Conservation (phyloP, 2,113 vertebrate species). For the Echinops telfairi region DNA sequence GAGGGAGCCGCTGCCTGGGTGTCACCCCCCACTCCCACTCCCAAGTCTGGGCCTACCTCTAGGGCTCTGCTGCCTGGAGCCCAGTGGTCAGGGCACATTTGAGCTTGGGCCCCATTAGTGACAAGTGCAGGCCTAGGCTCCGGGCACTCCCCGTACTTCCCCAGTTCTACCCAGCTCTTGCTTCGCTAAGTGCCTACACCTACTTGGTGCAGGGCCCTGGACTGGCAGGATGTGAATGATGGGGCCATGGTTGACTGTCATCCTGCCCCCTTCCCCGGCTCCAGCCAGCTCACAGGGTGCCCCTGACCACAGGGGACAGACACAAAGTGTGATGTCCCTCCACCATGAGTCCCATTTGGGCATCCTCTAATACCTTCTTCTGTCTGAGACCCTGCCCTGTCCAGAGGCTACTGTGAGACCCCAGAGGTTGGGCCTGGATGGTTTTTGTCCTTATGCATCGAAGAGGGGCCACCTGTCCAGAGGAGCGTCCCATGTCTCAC, state of each 20-base stretch:
- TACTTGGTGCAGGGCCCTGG: background rate
- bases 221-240: background rate
- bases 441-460: background rate
- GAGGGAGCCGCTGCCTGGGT: background rate
- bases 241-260: background rate
- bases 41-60: constrained; percentile 58
- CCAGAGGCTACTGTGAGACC: background rate
- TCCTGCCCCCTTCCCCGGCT: background rate
- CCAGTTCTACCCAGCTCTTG: background rate
- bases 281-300: background rate
- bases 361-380: background rate
- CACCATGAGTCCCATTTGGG: background rate
- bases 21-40: background rate
- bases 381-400: background rate
- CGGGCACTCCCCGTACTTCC: constrained; percentile 16
- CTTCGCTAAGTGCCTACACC: background rate
- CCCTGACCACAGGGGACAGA: background rate
- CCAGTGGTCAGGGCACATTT: constrained; percentile 41
- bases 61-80: constrained; percentile 64
- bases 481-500: background rate
- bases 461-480: background rate
- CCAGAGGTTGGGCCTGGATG: background rate
- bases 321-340: background rate
- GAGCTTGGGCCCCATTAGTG: constrained; percentile 62
- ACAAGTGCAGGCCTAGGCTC: constrained; percentile 71